Evolutionary conservation across 2,888 invertebrate genomes (phyloP).

Genomic region (Nomada lathburiana): DNA sequence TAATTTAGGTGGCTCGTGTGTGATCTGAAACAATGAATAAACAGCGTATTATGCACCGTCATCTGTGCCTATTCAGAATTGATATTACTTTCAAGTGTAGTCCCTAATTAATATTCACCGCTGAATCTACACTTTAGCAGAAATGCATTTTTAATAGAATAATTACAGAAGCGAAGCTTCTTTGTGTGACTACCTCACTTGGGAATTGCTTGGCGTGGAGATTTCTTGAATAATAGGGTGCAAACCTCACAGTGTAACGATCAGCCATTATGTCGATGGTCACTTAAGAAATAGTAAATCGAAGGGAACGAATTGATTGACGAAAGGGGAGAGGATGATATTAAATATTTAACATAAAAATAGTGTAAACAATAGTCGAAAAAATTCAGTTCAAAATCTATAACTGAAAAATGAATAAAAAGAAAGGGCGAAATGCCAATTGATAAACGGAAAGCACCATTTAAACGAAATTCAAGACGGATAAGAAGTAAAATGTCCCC

Average conservation of each 20-base stretch:
- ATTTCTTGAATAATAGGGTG: background rate
- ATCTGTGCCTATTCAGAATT: background rate
- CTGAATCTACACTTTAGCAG: too few species aligned
- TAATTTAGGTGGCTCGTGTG: conserved; percentile 83
- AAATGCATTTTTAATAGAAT: background rate
- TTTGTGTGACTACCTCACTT: background rate
- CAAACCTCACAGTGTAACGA: conserved; percentile 1
- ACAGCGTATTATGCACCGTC: too few species aligned
- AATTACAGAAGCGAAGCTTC: too few species aligned
- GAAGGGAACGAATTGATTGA: background rate
- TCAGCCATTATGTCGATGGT: background rate
- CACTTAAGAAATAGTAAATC: conserved; percentile 27
- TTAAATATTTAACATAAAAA: too few species aligned
- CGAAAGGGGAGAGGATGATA: background rate
- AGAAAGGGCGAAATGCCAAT: too few species aligned
- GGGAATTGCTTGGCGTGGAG: conserved; percentile 4
- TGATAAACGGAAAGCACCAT: too few species aligned
- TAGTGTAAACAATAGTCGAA: too few species aligned
- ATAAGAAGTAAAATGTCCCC: too few species aligned
- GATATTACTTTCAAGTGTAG: too few species aligned
- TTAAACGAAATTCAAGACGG: too few species aligned
- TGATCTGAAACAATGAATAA: conserved; percentile 69
- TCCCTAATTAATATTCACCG: too few species aligned
- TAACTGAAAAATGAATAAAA: background rate
- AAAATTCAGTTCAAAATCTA: background rate